A percentile compares a stretch with the other conserved stretches of the same genome.
phyloP scores from a whole-genome alignment of 2,888 invertebrate species.

The Salticus scenicus region DNA sequence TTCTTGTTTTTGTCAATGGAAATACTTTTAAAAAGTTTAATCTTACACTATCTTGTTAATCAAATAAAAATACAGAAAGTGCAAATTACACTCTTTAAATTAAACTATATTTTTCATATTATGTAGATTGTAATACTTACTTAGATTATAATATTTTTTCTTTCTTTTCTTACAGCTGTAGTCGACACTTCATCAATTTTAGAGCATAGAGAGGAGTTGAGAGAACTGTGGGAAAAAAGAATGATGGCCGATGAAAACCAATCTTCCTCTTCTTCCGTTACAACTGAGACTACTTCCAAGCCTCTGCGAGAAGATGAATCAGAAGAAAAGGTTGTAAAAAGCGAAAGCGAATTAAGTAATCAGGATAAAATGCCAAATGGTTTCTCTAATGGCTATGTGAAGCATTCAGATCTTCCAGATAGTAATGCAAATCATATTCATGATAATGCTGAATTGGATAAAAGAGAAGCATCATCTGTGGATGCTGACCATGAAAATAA shows the following conservation, averaged over 20 bases:
- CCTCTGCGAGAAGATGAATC: slow-evolving; percentile 30
- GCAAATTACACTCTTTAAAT: too few species aligned
- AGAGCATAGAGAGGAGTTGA: slow-evolving; percentile 66
- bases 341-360: slow-evolving; percentile 38
- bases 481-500: slow-evolving; percentile 49
- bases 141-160: neutral
- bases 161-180: slow-evolving; percentile 39
- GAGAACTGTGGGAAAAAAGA: slow-evolving; percentile 66
- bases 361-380: slow-evolving; percentile 15
- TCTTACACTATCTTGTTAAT: too few species aligned
- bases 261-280: slow-evolving; percentile 56
- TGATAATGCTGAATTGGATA: neutral
- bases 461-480: neutral
- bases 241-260: slow-evolving; percentile 70
- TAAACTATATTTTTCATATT: too few species aligned
- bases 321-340: slow-evolving; percentile 46
- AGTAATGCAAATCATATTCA: slow-evolving; percentile 24
- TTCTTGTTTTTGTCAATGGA: too few species aligned
- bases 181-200: slow-evolving; percentile 67
- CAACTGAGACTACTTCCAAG: slow-evolving; percentile 16
- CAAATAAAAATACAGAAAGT: too few species aligned
- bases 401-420: slow-evolving; percentile 5
- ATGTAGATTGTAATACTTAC: too few species aligned
- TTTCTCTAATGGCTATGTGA: slow-evolving; percentile 38
- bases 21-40: too few species aligned